Conservation (phyloP, 2,113 vertebrate species). For the Strix aluco region DNA sequence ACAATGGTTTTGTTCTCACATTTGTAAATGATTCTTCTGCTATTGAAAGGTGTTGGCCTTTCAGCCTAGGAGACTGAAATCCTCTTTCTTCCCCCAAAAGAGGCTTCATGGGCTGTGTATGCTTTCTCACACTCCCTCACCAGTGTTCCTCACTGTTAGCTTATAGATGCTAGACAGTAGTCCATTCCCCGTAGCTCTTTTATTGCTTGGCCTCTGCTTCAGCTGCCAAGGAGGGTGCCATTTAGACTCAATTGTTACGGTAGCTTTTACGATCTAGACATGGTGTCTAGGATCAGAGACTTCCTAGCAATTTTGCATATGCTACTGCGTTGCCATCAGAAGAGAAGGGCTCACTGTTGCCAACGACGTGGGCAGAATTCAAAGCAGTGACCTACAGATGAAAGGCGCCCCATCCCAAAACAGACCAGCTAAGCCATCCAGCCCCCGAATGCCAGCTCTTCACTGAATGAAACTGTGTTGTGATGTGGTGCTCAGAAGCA, state of each 20-base stretch:
- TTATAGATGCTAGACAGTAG: constrained; percentile 54
- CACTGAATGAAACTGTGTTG: constrained; percentile 49
- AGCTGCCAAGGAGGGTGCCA: constrained; percentile 55
- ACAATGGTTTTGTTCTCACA: constrained; percentile 51
- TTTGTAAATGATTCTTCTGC: constrained; percentile 40
- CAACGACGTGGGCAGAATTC: constrained; percentile 53
- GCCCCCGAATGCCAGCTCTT: constrained; percentile 24
- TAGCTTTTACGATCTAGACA: constrained; percentile 63
- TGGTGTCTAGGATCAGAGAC: constrained; percentile 58
- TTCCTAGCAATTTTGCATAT: constrained; percentile 56
- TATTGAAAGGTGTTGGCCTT: constrained; percentile 57
- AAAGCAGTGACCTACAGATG: constrained; percentile 59
- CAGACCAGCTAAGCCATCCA: constrained; percentile 40
- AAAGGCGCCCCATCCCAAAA: constrained; percentile 34
- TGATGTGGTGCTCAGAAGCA: neutral
- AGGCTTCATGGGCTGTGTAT: neutral
- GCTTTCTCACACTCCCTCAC: constrained; percentile 57
- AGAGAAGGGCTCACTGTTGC: constrained; percentile 24
- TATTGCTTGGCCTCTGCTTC: constrained; percentile 42
- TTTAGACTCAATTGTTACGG: constrained; percentile 58
- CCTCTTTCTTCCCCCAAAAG: constrained; percentile 40
- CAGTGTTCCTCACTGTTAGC: constrained; percentile 23
- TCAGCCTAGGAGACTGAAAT: constrained; percentile 21
- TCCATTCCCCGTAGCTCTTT: constrained; percentile 45
- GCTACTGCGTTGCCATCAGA: constrained; percentile 24